Conservation (phyloP, 2,888 invertebrate species). For the Athripsodes cinereus region DNA sequence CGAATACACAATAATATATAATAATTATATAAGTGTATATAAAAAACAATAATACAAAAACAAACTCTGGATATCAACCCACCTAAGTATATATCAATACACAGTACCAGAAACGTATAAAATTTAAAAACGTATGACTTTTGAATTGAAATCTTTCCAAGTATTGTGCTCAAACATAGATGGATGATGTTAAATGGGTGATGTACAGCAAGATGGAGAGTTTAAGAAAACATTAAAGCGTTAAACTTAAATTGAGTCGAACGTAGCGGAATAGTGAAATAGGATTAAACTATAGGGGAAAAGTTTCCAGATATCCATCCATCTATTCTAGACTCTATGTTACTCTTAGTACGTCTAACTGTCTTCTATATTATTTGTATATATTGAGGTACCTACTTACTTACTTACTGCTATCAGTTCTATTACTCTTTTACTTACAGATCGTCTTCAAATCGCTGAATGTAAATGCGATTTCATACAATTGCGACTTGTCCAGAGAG, state of each 20-base stretch:
- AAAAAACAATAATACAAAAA: too few relatives aligned
- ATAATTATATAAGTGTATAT: too few relatives aligned
- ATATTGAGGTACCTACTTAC: too few relatives aligned
- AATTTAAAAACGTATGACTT: too few relatives aligned
- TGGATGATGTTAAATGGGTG: neutral
- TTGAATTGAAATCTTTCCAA: too few relatives aligned
- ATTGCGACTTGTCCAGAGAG: neutral
- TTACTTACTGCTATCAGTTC: neutral
- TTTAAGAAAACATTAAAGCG: conserved; percentile 2
- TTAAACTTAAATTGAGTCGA: conserved; percentile 1
- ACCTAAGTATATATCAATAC: too few relatives aligned
- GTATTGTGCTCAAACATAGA: too few relatives aligned
- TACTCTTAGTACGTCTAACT: neutral
- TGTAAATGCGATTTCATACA: neutral
- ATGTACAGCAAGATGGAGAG: neutral
- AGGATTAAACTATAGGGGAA: neutral
- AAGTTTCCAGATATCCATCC: neutral
- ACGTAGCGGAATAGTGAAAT: conserved; percentile 2
- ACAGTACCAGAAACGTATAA: too few relatives aligned
- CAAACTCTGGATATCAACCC: too few relatives aligned
- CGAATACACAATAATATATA: too few relatives aligned
- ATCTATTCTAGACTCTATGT: neutral
- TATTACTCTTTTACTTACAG: neutral
- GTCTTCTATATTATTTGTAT: neutral
- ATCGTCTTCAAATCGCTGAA: neutral